Evolutionary conservation across 2,797 vertebrate species (phyloP), one percentile per base, ranked within the genome.

Genomic region (Anguilla pacifica): DNA sequence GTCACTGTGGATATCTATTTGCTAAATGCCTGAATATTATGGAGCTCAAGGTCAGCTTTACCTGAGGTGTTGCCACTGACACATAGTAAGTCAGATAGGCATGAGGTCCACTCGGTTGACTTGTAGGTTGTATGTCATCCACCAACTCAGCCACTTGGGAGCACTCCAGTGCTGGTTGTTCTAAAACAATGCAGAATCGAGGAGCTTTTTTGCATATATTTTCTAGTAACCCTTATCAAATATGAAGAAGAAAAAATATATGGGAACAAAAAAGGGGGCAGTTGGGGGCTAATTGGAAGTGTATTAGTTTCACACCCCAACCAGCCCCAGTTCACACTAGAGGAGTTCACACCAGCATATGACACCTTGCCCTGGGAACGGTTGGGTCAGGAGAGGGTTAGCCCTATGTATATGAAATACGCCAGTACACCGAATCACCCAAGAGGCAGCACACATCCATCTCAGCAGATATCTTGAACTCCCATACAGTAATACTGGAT

Each of bases 141-240:
- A 59, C 57, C 57, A 59, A 17, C 57, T 59, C 57, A 59, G 57
- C 57, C 57, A 59, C 57, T 59, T 59, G 57, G 57, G n/a, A 70
- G 64, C 25, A 9, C 9, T 28, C 64, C 64, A 70, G 10, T n/a
- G 64, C 64, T 28, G n/a, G 25, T n/a, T 70, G n/a, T 28, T 70
- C 9, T 70, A n/a, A 25, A 28, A 70, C 9, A 70, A 70, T 6
- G 25, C 64, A 70, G 9, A 70, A 70, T 28, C 19, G 61, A 64
- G 19, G 61, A 64, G 61, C 61, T 64, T 77, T 28, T 79, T 25
- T 85, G n/a, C 49, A 35, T 86, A 72, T 43, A 72, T 70, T 31
- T 43, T n/a, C 61, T 72, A 15, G 51, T 83, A 25, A 22, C 6
- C 5, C 46, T 59, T 59, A 59, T 17, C 51, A 59, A 19, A 59